These are phyloP conservation scores for Callopanchax toddi DNA, from an alignment of 2,113 vertebrate genomes.

Conservation along the genomic window DNA sequence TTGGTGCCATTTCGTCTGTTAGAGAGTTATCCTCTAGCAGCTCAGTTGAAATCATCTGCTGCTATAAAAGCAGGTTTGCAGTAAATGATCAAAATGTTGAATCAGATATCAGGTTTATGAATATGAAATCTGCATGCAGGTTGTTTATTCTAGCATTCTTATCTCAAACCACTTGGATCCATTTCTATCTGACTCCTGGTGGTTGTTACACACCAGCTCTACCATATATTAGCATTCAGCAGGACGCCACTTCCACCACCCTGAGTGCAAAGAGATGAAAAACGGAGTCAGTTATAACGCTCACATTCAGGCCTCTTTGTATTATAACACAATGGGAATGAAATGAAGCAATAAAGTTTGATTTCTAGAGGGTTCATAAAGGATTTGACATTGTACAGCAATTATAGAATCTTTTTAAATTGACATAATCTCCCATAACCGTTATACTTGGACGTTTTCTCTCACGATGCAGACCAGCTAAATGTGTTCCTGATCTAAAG, in stretches of 20 bases:
- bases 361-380: background rate
- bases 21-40: too few relatives aligned
- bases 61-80: background rate
- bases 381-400: background rate
- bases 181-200: background rate
- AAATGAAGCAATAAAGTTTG: conserved; percentile 1
- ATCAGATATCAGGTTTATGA: background rate
- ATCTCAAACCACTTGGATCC: background rate
- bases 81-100: background rate
- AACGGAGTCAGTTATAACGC: background rate
- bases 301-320: conserved; percentile 25
- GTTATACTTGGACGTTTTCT: background rate
- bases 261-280: background rate
- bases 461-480: too few relatives aligned
- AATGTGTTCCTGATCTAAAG: too few relatives aligned
- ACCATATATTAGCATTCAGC: conserved; percentile 5
- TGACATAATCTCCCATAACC: background rate
- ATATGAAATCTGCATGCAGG: background rate
- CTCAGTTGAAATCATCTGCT: too few relatives aligned
- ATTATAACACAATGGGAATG: background rate
- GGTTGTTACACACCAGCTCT: background rate
- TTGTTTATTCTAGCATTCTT: background rate
- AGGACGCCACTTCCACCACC: conserved; percentile 20
- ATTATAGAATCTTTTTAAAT: background rate
- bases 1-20: too few relatives aligned